Conservation (phyloP, 2,113 vertebrate species). For the Barnardius zonarius region DNA sequence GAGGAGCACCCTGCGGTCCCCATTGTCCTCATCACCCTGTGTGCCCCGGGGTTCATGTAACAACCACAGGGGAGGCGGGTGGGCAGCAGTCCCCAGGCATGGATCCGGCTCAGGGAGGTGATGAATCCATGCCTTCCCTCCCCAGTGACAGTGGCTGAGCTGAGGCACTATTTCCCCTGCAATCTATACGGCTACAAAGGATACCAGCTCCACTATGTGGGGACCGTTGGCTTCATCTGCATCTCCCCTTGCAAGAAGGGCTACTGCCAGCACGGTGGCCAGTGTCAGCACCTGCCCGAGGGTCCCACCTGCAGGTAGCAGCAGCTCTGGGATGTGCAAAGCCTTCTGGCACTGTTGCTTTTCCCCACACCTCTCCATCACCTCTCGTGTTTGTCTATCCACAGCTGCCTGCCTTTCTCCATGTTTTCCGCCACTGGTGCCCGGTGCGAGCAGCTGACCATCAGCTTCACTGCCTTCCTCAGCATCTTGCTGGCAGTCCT, state of each 20-base stretch:
- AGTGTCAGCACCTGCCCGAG: conserved; percentile 15
- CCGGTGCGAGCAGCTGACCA: conserved; percentile 46
- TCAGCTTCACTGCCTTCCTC: conserved; percentile 53
- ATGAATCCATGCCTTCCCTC: rapidly evolving
- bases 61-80: rapidly evolving
- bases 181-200: background rate
- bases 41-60: rapidly evolving
- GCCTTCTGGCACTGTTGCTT: rapidly evolving
- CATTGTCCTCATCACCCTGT: background rate
- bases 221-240: background rate
- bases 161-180: conserved; percentile 29
- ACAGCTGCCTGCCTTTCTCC: conserved; percentile 47
- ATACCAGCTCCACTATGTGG: background rate
- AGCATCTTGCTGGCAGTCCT: conserved; percentile 70
- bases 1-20: background rate
- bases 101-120: background rate
- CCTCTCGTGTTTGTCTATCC: background rate
- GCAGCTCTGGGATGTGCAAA: rapidly evolving
- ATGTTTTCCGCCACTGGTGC: conserved; percentile 1
- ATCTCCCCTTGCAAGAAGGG: conserved; percentile 50
- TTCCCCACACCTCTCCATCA: background rate
- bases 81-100: background rate
- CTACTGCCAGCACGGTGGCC: background rate
- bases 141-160: conserved; percentile 34
- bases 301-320: conserved; percentile 40